Base-by-base conservation (phyloP, 53 echinoderm and acorn worm genomes). In the Zoroaster sp. region DNA sequence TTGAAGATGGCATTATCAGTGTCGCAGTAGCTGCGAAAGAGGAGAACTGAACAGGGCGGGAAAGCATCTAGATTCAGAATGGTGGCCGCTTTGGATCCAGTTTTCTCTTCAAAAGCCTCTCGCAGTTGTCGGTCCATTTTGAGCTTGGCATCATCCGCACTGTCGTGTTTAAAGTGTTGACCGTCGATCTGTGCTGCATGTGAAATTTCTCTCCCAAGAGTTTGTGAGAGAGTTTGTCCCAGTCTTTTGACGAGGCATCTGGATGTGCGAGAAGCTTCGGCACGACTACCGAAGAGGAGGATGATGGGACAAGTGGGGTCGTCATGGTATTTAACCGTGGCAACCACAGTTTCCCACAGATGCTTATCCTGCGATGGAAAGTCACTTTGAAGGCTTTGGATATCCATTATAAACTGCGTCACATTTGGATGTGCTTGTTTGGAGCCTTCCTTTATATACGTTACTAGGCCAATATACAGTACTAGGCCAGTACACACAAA, bases 1-100 rank as follows among this genome's bases (percentile, higher is more conserved):
- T 92, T 93, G 93, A 89, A 94, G 3, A 93, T 93, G 0, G 99
- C 99, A 72, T 96, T 91, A 2, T 96, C 99, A 69, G 91, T 96
- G 54, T 99, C 96, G 35, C 99, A 99, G 86, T 93, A 96, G 40
- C 92, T 93, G 52, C 96, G 94, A 79, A 99, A 99, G 3, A 94
- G 87, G 66, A 99, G 75, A 17, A 96, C 77, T 3, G 99, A 94
- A 69, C 94, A 92, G 2, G 96, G 91, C 0, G 99, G 99, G 5
- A 99, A 83, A 36, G 46, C 35, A 40, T 99, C 99, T 66, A 99
- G 87, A 31, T 93, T 51, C 6, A 87, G 55, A 30, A 87, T 35
- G 18, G 38, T 38, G 18, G 87, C 87, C 3, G 18, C 75, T 66
- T 93, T 90, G n/a, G 35, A 13, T 15, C 93, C 86, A 2, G 40